Evolutionary conservation across 2,888 invertebrate genomes (phyloP), one percentile per base, ranked within the genome.

Genomic region (Pseudolycoriella hygida): DNA sequence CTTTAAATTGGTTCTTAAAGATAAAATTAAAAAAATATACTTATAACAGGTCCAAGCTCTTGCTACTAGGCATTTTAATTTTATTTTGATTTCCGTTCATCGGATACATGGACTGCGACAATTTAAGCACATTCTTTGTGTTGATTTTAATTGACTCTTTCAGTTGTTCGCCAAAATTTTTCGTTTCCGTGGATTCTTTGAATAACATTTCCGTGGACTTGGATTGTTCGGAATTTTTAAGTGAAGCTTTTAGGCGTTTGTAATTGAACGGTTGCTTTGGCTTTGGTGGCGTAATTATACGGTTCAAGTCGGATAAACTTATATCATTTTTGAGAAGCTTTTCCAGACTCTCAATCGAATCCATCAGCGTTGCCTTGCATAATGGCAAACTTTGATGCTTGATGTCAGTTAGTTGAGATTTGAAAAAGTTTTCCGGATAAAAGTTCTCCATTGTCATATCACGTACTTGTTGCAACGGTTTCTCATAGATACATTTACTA

Each of bases 311-410:
- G 10, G 65, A 65, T 8, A 65, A 53, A 40, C 63, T 64, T 15
- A 65, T 60, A 49, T 65, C 62, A 52, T 65, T 64, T 56, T 65
- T 64, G 6, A 65, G 54, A 46, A 65, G 52, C 20, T 62, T 61
- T 52, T 64, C 64, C 14, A 65, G 52, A 49, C 64, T 65, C 52
- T 65, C 64, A 46, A 65, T 65, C 42, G 64, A 65, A 47, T 62
- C 61, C 52, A 61, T 64, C 10, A 65, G 52, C 1, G 56, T 48
- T 18, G 51, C 52, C 44, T 58, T 58, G 50, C 62, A 60, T 53
- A 46, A 57, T 57, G 39, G 38, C 39, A 42, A 39, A 19, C 31
- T 32, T 12, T 43, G 34, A 17, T 40, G 47, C n/a, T 38, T 42
- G n/a, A 39, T 19, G 20, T 37, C 43, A 11, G n/a, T 39, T 17